Conservation (phyloP, 2,113 vertebrate species). For the Aplodontia rufa region DNA sequence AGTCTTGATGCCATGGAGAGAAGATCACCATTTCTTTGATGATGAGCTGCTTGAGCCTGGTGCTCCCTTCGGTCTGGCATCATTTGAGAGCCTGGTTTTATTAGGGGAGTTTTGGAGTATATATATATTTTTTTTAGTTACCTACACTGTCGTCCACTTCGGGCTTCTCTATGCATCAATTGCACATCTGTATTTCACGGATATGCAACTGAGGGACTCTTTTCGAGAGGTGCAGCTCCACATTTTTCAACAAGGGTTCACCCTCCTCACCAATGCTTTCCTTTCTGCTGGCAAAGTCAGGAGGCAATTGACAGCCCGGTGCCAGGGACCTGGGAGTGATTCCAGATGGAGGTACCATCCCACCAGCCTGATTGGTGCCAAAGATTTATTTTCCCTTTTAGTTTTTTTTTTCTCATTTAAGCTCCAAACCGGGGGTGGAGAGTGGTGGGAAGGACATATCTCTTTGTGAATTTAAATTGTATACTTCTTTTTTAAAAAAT, state of each 20-base stretch:
- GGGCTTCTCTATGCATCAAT: background rate
- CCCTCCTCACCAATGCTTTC: background rate
- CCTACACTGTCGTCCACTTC: background rate
- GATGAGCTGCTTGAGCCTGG: background rate
- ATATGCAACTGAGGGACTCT: background rate
- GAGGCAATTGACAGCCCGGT: background rate
- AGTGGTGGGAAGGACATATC: background rate
- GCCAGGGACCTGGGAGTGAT: background rate
- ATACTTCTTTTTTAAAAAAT: background rate
- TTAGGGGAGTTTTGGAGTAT: background rate
- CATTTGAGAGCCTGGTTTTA: background rate
- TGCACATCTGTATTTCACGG: background rate
- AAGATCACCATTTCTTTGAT: background rate
- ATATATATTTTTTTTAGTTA: background rate
- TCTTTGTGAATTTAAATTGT: constrained; percentile 1
- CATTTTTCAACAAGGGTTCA: background rate
- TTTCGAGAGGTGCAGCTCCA: background rate
- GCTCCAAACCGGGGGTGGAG: background rate
- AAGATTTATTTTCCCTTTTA: background rate
- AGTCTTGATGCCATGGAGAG: too few species aligned
- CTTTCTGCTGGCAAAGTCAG: background rate
- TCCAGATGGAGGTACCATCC: background rate
- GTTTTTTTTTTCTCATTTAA: background rate
- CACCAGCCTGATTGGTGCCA: background rate
- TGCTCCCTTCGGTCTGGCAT: background rate